These are phyloP conservation scores for Girardia tigrina DNA, from an alignment of 2,888 invertebrate genomes.

Conservation along the genomic window DNA sequence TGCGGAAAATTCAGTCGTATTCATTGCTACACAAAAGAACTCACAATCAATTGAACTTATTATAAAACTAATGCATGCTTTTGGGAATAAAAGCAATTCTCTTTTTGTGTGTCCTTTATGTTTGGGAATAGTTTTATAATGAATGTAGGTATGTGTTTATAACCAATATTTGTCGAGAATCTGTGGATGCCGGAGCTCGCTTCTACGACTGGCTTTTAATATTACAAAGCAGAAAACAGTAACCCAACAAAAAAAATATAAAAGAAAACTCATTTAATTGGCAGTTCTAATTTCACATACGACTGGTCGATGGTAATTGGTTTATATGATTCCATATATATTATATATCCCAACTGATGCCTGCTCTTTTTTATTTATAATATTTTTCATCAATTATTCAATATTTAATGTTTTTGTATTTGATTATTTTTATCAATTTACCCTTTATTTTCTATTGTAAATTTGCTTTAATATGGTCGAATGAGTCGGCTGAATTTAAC, in stretches of 20 bases:
- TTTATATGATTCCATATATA: neutral
- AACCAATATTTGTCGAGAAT: neutral
- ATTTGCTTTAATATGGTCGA: neutral
- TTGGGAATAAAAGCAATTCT: neutral
- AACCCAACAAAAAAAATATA: neutral
- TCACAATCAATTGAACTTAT: neutral
- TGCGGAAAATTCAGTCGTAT: neutral
- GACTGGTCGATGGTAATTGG: conserved; percentile 10
- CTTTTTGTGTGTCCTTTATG: conserved; percentile 13
- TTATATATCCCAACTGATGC: neutral
- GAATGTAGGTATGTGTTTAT: conserved; percentile 15
- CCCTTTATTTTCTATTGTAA: neutral
- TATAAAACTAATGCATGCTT: conserved; percentile 5
- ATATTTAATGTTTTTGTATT: neutral
- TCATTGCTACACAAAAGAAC: conserved; percentile 5
- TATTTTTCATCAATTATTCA: neutral
- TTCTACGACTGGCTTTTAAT: conserved; percentile 14
- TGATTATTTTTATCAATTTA: neutral
- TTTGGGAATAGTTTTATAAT: conserved; percentile 12
- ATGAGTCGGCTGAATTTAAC: conserved; percentile 5
- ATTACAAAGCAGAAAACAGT: conserved; percentile 15
- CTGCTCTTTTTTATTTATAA: neutral
- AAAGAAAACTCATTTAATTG: conserved; percentile 16
- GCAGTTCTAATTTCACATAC: conserved; percentile 11
- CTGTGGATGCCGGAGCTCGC: neutral